These are phyloP conservation scores for Euzophera pinguis DNA, from an alignment of 2,888 invertebrate genomes.

Conservation along the genomic window DNA sequence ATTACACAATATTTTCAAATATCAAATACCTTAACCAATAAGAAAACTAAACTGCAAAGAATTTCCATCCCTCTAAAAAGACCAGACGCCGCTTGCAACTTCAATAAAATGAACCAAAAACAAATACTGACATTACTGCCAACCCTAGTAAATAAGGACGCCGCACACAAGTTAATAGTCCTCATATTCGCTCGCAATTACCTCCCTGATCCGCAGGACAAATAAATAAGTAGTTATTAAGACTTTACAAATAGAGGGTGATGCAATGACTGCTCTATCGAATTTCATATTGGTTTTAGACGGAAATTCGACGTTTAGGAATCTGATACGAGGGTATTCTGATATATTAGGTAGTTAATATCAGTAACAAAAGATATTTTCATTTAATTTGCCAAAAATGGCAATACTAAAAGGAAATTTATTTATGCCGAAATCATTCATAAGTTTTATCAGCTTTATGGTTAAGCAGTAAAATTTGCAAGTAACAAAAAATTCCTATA, in stretches of 20 bases:
- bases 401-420: no score
- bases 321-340: no score
- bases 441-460: no score
- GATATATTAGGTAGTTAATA: no score
- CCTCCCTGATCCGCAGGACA: slow-evolving; percentile 50
- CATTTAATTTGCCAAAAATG: no score
- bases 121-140: slow-evolving; percentile 6
- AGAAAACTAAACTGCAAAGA: no score
- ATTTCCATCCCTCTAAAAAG: no score
- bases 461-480: no score
- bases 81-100: not conserved
- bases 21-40: no score
- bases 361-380: no score
- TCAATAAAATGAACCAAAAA: slow-evolving; percentile 1
- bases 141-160: slow-evolving; percentile 28
- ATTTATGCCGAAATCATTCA: no score
- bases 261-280: slow-evolving; percentile 12
- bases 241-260: slow-evolving; percentile 51
- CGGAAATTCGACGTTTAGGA: not conserved
- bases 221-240: slow-evolving; percentile 68
- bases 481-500: no score
- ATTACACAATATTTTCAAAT: not conserved
- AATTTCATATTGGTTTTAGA: slow-evolving; percentile 4
- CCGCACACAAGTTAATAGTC: slow-evolving; percentile 53
- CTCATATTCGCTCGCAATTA: slow-evolving; percentile 60